Conservation (phyloP, 1,140 invertebrate genomes). For the Augochlora pura region DNA sequence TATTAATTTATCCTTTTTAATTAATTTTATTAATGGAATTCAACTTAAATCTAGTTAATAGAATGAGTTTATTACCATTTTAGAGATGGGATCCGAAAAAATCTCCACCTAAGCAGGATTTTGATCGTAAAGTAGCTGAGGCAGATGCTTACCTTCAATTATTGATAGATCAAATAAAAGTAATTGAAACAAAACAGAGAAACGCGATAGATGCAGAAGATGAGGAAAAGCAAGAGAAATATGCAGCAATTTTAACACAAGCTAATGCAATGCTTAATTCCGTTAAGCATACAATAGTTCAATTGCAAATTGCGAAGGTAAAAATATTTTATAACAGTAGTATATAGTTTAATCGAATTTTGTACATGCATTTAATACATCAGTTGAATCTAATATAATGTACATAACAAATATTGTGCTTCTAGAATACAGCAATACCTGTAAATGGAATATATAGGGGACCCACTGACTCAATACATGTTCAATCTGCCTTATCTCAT, state of each 20-base stretch:
- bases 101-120: conserved; percentile 86
- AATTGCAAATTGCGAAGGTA: conserved; percentile 98
- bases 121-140: conserved; percentile 95
- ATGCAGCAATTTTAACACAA: conserved; percentile 73
- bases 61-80: conserved; percentile 17
- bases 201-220: conserved; percentile 59
- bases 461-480: conserved; percentile 73
- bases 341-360: conserved; percentile 6
- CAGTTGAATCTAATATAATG: background rate
- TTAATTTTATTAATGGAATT: background rate
- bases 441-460: conserved; percentile 91
- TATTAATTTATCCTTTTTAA: background rate
- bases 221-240: conserved; percentile 71
- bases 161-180: conserved; percentile 95
- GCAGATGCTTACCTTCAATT: conserved; percentile 98
- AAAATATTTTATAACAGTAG: conserved; percentile 35
- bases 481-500: conserved; percentile 65
- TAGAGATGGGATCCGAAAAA: conserved; percentile 83
- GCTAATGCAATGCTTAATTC: conserved; percentile 79
- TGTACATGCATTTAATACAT: background rate
- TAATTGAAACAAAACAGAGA: conserved; percentile 78
- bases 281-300: conserved; percentile 98
- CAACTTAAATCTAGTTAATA: background rate
- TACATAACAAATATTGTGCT: conserved; percentile 47
- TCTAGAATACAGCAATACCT: conserved; percentile 92